Percentiles rank a stretch among this genome's conserved stretches.
phyloP scores from a whole-genome alignment of 2,113 vertebrate species.

The Spermophilus dauricus region DNA sequence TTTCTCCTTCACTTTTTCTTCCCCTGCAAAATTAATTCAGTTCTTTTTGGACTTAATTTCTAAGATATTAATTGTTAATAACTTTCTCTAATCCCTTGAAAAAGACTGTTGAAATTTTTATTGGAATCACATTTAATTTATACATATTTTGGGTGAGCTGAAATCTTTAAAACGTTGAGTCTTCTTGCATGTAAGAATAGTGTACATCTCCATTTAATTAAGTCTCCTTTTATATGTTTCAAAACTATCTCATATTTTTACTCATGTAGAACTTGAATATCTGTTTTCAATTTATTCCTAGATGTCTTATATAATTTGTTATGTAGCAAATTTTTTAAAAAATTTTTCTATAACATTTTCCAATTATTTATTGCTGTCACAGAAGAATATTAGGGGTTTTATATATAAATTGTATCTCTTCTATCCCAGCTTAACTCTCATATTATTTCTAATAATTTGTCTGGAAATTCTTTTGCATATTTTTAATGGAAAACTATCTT shows the following conservation, averaged over 20 bases:
- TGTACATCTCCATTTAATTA: neutral
- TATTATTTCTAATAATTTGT: constrained; percentile 27
- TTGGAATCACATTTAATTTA: neutral
- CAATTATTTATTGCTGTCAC: neutral
- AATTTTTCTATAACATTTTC: neutral
- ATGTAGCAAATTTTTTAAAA: neutral
- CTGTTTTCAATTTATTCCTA: constrained; percentile 8
- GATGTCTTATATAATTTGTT: neutral
- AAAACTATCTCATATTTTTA: constrained; percentile 1
- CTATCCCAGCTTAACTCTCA: neutral
- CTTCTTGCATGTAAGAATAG: neutral
- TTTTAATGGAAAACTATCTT: neutral
- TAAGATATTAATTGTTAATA: constrained; percentile 1
- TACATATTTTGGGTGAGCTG: neutral
- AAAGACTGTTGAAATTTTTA: neutral
- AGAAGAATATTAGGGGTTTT: neutral
- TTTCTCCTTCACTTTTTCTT: neutral
- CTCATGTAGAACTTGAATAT: constrained; percentile 6
- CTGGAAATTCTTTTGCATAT: neutral
- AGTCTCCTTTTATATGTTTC: neutral
- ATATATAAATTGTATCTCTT: neutral
- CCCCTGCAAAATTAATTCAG: neutral
- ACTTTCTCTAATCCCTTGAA: neutral
- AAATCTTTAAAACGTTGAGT: neutral
- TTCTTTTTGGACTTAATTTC: neutral